Evolutionary conservation across 2,797 vertebrate species (phyloP), one percentile per base, ranked within the genome.

Genomic region (Halcyon smyrnensis): DNA sequence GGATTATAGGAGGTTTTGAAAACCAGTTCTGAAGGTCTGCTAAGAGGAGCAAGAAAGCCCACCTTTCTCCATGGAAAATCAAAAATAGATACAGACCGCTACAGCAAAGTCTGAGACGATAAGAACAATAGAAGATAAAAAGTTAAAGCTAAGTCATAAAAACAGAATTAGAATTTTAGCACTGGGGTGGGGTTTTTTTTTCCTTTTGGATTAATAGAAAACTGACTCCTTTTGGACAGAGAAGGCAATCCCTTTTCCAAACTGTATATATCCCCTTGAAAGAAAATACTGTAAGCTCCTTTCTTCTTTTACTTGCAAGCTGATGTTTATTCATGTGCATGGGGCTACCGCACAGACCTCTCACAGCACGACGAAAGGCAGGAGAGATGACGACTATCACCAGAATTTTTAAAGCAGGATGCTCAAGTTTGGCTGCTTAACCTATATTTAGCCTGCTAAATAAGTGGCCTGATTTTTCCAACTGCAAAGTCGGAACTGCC

Each of bases 381-480:
- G 93, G 92, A 93, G 73, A 78, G 89, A 92, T 93, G 94, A 95
- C 23, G 27, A 96, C 89, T 89, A 92, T 56, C 54, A 4, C 82
- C 82, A 88, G 94, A 39, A 94, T 90, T 90, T 95, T 95, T 95
- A 95, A 96, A 90, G 93, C 87, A 89, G 94, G 82, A 94, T 94
- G 93, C 95, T 95, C 73, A 77, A 59, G 94, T 71, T 83, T 93
- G 91, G 89, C 94, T 92, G 92, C 89, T 96, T 94, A 96, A 93
- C 91, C 94, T 96, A 94, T 96, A 97, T 96, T 97, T 95, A 96
- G 95, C 87, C 89, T 91, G 87, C 94, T 95, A 95, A 96, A 93
- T 92, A 95, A 97, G 89, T 1, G 0, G 86, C 81, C 78, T 71
- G 86, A 82, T 94, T 97, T 95, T 93, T 57, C 9, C 0, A 94